Conservation (phyloP, 2,888 invertebrate genomes). For the Andrena flavipes region DNA sequence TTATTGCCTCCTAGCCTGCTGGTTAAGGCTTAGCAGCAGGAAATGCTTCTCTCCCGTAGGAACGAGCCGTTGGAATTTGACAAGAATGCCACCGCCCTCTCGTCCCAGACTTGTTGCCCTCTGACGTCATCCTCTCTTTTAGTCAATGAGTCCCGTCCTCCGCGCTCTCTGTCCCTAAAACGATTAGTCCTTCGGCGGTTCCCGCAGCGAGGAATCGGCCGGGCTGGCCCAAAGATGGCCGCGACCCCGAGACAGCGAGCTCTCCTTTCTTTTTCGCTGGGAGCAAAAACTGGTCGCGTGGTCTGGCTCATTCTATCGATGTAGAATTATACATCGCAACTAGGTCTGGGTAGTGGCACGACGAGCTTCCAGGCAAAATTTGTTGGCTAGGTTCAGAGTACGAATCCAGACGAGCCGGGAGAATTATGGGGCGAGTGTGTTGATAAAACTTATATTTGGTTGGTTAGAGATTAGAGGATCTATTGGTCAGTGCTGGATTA, state of each 20-base stretch:
- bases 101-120: conserved; percentile 57
- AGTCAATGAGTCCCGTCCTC: conserved; percentile 72
- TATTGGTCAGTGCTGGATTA: too few species aligned
- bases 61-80: conserved; percentile 74
- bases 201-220: conserved; percentile 24
- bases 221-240: not conserved
- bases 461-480: too few species aligned
- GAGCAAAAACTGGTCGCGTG: conserved; percentile 23
- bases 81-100: conserved; percentile 77
- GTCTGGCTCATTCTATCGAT: conserved; percentile 16
- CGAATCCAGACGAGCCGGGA: too few species aligned
- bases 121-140: conserved; percentile 78
- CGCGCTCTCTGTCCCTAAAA: conserved; percentile 41
- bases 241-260: not conserved
- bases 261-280: conserved; percentile 6
- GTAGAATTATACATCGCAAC: conserved; percentile 23
- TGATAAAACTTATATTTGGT: too few species aligned
- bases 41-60: conserved; percentile 75
- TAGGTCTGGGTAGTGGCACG: conserved; percentile 9
- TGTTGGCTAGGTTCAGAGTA: not conserved
- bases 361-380: conserved; percentile 9
- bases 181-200: conserved; percentile 55
- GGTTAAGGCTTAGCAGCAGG: conserved; percentile 70
- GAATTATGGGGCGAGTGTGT: too few species aligned
- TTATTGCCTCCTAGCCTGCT: conserved; percentile 42